A percentile compares a stretch with the other conserved stretches of the same genome.
Conservation (phyloP, 2,797 vertebrate genomes). For the Strix occidentalis region DNA sequence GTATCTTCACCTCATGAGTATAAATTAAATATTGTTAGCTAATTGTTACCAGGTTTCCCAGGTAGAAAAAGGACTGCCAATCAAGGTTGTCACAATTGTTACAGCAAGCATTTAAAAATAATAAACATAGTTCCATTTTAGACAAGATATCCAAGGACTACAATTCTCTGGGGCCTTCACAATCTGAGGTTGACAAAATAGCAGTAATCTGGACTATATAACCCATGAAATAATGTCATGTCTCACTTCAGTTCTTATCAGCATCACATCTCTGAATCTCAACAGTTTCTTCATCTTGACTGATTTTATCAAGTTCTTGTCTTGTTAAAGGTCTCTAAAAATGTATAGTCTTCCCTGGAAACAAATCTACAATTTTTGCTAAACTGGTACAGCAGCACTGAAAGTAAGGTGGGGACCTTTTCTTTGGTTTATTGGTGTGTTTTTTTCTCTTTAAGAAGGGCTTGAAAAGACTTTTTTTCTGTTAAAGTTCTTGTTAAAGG, state of each 20-base stretch:
- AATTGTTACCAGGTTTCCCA: neutral
- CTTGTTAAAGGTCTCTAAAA: neutral
- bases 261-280: neutral
- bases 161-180: neutral
- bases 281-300: neutral
- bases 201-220: neutral
- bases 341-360: neutral
- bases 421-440: accelerated
- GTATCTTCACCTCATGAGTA: neutral
- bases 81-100: neutral
- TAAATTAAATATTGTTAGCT: neutral
- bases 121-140: neutral
- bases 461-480: neutral
- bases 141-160: neutral
- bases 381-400: neutral
- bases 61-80: neutral
- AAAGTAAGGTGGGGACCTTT: neutral
- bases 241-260: neutral
- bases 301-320: neutral
- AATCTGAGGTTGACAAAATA: neutral
- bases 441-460: neutral
- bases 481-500: neutral
- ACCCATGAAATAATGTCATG: neutral
- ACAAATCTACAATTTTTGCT: neutral
- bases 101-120: neutral